Evolutionary conservation across 2,797 vertebrate species (phyloP).

Genomic region (Mus caroli): DNA sequence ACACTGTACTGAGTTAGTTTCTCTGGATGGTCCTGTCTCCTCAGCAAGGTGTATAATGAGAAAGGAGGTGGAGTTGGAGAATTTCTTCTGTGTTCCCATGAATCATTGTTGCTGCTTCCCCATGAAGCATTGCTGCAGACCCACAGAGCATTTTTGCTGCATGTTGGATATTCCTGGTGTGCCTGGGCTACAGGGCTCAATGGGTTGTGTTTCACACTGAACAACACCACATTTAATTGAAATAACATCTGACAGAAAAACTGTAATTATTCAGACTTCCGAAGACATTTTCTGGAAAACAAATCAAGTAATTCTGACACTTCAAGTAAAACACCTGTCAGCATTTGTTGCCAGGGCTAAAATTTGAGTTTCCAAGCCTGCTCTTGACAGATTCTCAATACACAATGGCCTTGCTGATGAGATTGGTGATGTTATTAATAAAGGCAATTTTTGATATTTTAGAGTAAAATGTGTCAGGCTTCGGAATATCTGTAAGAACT

Average conservation of each 20-base stretch:
- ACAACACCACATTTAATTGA: conserved; percentile 45
- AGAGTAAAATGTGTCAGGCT: conserved; percentile 72
- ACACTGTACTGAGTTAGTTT: not conserved
- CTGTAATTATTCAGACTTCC: conserved; percentile 63
- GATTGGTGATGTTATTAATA: conserved; percentile 58
- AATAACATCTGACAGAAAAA: conserved; percentile 71
- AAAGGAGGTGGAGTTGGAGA: fast-evolving
- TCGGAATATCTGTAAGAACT: conserved; percentile 47
- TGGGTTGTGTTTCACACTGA: not conserved
- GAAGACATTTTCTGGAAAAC: conserved; percentile 74
- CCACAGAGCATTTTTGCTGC: too few relatives aligned
- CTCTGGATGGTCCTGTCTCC: fast-evolving
- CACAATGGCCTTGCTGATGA: conserved; percentile 62
- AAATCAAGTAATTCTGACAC: conserved; percentile 69
- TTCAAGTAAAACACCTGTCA: conserved; percentile 66
- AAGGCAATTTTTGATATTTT: conserved; percentile 67
- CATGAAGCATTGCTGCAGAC: not conserved
- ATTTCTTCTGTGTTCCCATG: not conserved
- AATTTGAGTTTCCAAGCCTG: conserved; percentile 47
- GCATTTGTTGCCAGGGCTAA: conserved; percentile 58
- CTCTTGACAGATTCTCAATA: conserved; percentile 70
- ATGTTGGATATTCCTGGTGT: not conserved
- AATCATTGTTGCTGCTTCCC: not conserved
- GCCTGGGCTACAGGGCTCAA: not conserved
- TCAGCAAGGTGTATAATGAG: too few relatives aligned